phyloP scores from a whole-genome alignment of 2,113 vertebrate genomes.

The Varanus komodoensis region DNA sequence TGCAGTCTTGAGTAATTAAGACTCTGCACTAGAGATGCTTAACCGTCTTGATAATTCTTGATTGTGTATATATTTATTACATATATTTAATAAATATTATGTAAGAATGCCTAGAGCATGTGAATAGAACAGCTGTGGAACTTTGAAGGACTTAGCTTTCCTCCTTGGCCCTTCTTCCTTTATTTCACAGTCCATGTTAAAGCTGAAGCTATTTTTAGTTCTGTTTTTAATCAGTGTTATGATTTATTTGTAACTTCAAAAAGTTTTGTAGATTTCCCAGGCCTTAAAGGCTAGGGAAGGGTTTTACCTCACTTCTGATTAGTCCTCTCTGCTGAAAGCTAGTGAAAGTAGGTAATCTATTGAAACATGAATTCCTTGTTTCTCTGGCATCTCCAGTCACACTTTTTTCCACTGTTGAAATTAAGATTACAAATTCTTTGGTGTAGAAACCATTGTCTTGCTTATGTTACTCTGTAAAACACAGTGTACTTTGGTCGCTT shows the following conservation, averaged over 20 bases:
- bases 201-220: constrained; percentile 15
- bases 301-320: neutral
- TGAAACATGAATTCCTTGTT: neutral
- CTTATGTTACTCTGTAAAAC: neutral
- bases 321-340: neutral
- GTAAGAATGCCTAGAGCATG: neutral
- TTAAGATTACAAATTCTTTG: neutral
- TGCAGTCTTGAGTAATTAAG: neutral
- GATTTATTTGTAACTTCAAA: neutral
- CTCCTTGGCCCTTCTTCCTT: neutral
- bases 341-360: neutral
- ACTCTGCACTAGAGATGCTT: neutral
- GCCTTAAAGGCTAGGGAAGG: neutral
- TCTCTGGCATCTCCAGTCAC: neutral
- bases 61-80: neutral
- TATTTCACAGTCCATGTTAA: neutral
- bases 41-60: neutral
- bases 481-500: neutral
- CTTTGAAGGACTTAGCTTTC: neutral
- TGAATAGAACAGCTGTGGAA: neutral
- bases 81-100: too few relatives aligned
- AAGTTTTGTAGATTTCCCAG: neutral
- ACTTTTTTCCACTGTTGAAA: neutral
- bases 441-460: neutral
- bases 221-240: constrained; percentile 10